A percentile compares a stretch with the other conserved stretches of the same genome.
Evolutionary conservation across 2,888 invertebrate genomes (phyloP).

Genomic region (Lumbricus terrestris): DNA sequence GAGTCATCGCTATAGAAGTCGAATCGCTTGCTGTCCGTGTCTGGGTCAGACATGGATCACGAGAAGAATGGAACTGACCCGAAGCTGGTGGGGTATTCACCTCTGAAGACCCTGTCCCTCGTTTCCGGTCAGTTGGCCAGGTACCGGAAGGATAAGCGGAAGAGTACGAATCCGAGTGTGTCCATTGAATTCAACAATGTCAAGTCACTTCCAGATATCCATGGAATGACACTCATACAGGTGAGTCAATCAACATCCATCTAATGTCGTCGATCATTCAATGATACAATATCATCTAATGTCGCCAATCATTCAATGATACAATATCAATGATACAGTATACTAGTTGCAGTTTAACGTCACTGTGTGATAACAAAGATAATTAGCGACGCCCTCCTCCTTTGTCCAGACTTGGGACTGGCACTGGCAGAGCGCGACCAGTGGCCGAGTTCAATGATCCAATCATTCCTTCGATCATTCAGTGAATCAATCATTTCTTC

Average conservation of each 20-base stretch:
- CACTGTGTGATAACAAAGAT: too few relatives aligned
- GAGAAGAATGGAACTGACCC: not conserved
- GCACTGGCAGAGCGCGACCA: too few relatives aligned
- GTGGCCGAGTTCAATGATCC: not conserved
- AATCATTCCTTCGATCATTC: not conserved
- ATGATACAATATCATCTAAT: too few relatives aligned
- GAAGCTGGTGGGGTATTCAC: slow-evolving; percentile 15
- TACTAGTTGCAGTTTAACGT: too few relatives aligned
- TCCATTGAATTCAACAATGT: not conserved
- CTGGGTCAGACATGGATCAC: not conserved
- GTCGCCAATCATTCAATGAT: too few relatives aligned
- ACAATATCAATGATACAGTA: too few relatives aligned
- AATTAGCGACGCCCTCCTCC: too few relatives aligned
- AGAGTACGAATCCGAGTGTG: not conserved
- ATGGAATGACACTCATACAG: slow-evolving; percentile 21
- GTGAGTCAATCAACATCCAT: not conserved
- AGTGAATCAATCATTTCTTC: not conserved
- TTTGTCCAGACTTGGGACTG: too few relatives aligned
- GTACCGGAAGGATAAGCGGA: slow-evolving; percentile 3
- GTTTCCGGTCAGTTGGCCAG: slow-evolving; percentile 16
- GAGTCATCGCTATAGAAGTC: not conserved
- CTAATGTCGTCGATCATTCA: not conserved
- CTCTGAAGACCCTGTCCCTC: slow-evolving; percentile 16
- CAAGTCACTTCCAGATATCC: not conserved
- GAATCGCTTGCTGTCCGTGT: not conserved